Conservation (phyloP, 2,888 invertebrate species). For the Aleiodes alternator region DNA sequence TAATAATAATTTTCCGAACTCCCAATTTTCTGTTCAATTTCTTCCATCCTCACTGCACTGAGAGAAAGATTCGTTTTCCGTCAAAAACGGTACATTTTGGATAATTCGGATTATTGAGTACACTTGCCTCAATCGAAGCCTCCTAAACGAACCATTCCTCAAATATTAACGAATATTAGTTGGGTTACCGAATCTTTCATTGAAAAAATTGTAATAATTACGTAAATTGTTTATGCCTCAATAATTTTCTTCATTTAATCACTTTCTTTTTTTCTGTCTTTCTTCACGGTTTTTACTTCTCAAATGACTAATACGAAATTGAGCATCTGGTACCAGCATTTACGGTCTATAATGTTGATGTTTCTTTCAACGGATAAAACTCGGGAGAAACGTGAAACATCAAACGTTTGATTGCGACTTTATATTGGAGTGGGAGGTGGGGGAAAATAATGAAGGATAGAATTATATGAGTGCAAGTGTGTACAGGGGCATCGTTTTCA, state of each 20-base stretch:
- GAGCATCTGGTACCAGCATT: conserved; percentile 67
- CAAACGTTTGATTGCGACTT: conserved; percentile 62
- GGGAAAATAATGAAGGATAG: conserved; percentile 41
- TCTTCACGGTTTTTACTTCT: neutral
- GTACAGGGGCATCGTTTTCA: conserved; percentile 66
- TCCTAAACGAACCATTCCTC: too few relatives aligned
- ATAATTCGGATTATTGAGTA: too few relatives aligned
- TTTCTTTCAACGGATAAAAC: conserved; percentile 16
- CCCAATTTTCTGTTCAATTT: too few relatives aligned
- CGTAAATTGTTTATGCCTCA: neutral
- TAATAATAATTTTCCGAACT: too few relatives aligned
- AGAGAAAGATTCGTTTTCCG: too few relatives aligned
- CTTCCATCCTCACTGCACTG: too few relatives aligned
- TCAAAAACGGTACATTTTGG: too few relatives aligned
- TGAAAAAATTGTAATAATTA: neutral
- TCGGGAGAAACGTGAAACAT: conserved; percentile 62
- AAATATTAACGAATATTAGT: too few relatives aligned
- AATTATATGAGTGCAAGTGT: conserved; percentile 48
- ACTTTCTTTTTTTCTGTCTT: neutral
- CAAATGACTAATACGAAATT: conserved; percentile 52
- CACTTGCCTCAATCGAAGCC: too few relatives aligned
- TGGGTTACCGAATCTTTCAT: neutral
- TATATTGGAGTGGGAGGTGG: conserved; percentile 41
- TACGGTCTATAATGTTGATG: conserved; percentile 63
- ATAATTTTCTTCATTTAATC: conserved; percentile 1